These are phyloP conservation scores for Habropoda laboriosa DNA, from an alignment of 1,140 invertebrate genomes.

Conservation along the genomic window DNA sequence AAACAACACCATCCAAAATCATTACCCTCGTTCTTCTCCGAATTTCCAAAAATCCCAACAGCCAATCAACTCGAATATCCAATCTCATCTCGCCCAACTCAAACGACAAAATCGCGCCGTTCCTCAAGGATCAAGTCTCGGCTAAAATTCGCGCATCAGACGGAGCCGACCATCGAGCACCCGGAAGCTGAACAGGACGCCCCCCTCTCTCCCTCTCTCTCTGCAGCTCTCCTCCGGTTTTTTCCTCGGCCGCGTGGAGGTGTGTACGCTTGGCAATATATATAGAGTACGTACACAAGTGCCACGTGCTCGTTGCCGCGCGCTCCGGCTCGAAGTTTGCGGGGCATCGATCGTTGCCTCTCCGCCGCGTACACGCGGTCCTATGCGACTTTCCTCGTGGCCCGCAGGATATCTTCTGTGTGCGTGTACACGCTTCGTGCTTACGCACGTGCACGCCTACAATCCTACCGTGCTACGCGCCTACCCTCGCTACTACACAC, in stretches of 20 bases:
- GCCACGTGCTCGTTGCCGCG: conserved; percentile 70
- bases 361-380: conserved; percentile 42
- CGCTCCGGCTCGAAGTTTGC: conserved; percentile 73
- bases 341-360: conserved; percentile 75
- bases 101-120: too few species aligned
- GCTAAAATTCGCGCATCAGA: conserved; percentile 14
- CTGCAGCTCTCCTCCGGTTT: conserved; percentile 8
- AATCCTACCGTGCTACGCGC: conserved; percentile 27
- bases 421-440: conserved; percentile 21
- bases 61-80: too few species aligned
- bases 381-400: conserved; percentile 48
- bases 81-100: too few species aligned
- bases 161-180: conserved; percentile 3
- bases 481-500: too few species aligned
- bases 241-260: conserved; percentile 37
- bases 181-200: conserved; percentile 40
- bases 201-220: neutral
- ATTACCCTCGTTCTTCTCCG: too few species aligned
- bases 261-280: conserved; percentile 44
- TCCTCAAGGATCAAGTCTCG: neutral
- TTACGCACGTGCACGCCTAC: conserved; percentile 47
- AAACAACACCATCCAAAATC: too few species aligned
- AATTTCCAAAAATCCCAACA: too few species aligned
- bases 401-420: conserved; percentile 24
- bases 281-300: conserved; percentile 60